Conservation (phyloP, 2,797 vertebrate genomes). For the Schizothorax lantsangensis region DNA sequence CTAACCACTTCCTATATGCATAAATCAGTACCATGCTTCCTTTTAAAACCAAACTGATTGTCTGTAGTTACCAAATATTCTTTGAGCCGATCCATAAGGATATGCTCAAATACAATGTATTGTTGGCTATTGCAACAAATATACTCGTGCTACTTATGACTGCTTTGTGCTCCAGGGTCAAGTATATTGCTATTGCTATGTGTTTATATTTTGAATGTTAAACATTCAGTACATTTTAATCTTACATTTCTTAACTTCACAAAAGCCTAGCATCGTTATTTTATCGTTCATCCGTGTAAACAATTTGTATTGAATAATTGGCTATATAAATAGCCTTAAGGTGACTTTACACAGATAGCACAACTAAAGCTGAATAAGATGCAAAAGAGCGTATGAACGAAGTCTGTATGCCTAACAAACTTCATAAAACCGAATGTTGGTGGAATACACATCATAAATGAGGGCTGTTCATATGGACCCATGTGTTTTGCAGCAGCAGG, state of each 20-base stretch:
- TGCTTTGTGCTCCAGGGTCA: neutral
- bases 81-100: too few species aligned
- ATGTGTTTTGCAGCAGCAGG: conserved; percentile 21
- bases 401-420: neutral
- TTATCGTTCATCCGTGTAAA: neutral
- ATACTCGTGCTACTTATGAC: neutral
- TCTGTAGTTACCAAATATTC: too few species aligned
- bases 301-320: neutral
- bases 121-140: neutral
- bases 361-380: neutral
- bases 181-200: too few species aligned
- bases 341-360: neutral
- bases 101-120: neutral
- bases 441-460: neutral
- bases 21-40: too few species aligned
- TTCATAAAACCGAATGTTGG: neutral
- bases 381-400: neutral
- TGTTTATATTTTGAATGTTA: neutral
- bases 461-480: conserved; percentile 23
- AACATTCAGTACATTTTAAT: neutral
- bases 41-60: too few species aligned
- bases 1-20: too few species aligned
- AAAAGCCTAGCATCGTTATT: neutral
- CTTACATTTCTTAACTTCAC: neutral
- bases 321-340: neutral